Evolutionary conservation across 1,140 invertebrate species (phyloP).

Genomic region (Laupala kohalensis): DNA sequence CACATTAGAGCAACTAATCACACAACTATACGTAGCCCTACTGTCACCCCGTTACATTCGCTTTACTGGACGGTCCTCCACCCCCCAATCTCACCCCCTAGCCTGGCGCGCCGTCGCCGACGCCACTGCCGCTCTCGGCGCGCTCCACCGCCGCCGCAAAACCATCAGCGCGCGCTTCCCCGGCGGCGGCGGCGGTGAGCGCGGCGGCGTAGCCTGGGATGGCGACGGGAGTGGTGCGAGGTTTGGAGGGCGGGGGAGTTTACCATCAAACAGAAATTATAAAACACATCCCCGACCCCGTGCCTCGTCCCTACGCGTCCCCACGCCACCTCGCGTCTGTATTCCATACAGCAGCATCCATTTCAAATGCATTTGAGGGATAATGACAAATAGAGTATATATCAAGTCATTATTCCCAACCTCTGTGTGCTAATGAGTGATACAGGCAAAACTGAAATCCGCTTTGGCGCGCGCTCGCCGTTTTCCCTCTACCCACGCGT

Average conservation of each 20-base stretch:
- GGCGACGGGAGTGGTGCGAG: neutral
- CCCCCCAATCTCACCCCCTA: neutral
- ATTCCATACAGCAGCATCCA: conserved; percentile 4
- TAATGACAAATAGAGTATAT: conserved; percentile 12
- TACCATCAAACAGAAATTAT: conserved; percentile 14
- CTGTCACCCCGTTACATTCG: conserved; percentile 2
- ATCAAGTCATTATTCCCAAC: conserved; percentile 9
- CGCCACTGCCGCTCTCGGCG: neutral
- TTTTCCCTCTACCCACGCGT: neutral
- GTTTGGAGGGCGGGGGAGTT: neutral
- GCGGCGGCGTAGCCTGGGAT: neutral
- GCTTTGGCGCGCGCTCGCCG: neutral
- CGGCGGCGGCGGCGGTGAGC: neutral
- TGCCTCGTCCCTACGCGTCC: neutral
- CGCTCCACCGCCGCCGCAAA: neutral
- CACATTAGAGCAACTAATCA: conserved; percentile 12
- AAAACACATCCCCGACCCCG: conserved; percentile 3
- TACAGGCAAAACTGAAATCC: conserved; percentile 6
- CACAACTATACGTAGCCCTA: conserved; percentile 1
- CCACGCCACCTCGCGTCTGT: neutral
- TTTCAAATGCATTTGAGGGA: conserved; percentile 11
- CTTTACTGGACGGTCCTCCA: neutral
- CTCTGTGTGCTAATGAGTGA: conserved; percentile 8
- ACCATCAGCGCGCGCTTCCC: neutral
- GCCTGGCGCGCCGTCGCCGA: neutral